Evolutionary conservation across 2,797 vertebrate species (phyloP), one percentile per base, ranked within the genome.

Genomic region (Melanotaenia trifasciata): DNA sequence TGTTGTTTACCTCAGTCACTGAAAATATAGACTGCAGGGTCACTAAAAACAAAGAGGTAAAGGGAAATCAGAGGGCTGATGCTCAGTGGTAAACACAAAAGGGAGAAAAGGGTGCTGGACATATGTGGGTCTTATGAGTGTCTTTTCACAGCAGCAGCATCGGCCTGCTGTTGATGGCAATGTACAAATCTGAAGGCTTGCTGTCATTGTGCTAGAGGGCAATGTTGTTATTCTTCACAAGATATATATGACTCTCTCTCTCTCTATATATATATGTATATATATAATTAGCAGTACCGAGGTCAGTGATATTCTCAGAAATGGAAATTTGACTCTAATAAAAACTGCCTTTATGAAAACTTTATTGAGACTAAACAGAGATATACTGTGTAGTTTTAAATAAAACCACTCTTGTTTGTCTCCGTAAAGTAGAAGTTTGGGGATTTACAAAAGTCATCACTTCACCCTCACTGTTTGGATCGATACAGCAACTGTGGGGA

Each of bases 161-260:
- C 76, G 66, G 35, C 54, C 59, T 22, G 64, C 67, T 35, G 63
- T 64, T 64, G 66, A 72, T 59, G 81, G 76, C 63, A 75, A 56
- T 72, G 72, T 76, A 64, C 38, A 81, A 79, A 85, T 72, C 62
- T 70, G 73, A 82, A 69, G 45, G 47, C 71, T 70, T 60, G 63
- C 59, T 76, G 80, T 86, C 77, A 84, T 85, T 72, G 32, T 74
- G 83, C 88, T 87, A 59, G 72, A 43, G 79, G 87, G 76, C 76
- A 66, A 28, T 64, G 70, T 75, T 69, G 64, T 79, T 81, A 84
- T 79, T 38, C 1, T 10, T 8, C 8, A 10, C 32, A 33, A 36
- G 26, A n/a, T n/a, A n/a, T n/a, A n/a, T n/a, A n/a, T n/a, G n/a
- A n/a, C n/a, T n/a, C n/a, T n/a, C n/a, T n/a, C n/a, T n/a, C n/a